Evolutionary conservation across 2,888 invertebrate species (phyloP), one percentile per base, ranked within the genome.

Genomic region (Sicus ferrugineus): DNA sequence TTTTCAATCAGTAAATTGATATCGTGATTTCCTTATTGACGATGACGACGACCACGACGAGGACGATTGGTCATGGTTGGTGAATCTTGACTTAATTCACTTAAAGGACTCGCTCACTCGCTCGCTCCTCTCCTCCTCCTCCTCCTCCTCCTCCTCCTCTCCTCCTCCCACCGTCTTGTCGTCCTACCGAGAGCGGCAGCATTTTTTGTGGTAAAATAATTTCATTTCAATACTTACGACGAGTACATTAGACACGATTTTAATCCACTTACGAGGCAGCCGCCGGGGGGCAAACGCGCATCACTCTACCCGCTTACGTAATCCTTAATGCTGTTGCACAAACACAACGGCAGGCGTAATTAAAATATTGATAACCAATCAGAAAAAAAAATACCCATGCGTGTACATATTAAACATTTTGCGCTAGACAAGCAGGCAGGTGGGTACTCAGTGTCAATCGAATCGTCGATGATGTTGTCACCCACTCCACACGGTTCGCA

Each of bases 1-100:
- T 79, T 81, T 81, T 79, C 83, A 83, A 83, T 83, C 83, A 83
- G 81, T 78, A 83, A 83, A 83, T 83, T 83, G 83, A 83, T 80
- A 79, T 80, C 79, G 76, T 83, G 78, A 83, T 82, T 79, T 76
- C 75, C 74, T 74, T 73, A 75, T 75, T 74, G 72, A 72, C 75
- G 56, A 63, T n/a, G 4, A 42, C 42, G 72, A 72, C 75, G 30
- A 63, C 28, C 2, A 14, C 23, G 16, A 9, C 54, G 26, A 54
- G 23, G 21, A 52, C 63, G 34, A 63, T 65, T 70, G 70, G 70
- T 70, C 66, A 67, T 42, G 70, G 48, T 62, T 31, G 54, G 42
- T 67, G 70, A 63, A 28, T 38, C 23, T 56, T 34, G 46, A n/a
- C n/a, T n/a, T 46, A 62, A 59, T 68, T 68, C 54, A 66, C 66